phyloP scores from a whole-genome alignment of 2,797 vertebrate species.

The Holocentrus rufus region DNA sequence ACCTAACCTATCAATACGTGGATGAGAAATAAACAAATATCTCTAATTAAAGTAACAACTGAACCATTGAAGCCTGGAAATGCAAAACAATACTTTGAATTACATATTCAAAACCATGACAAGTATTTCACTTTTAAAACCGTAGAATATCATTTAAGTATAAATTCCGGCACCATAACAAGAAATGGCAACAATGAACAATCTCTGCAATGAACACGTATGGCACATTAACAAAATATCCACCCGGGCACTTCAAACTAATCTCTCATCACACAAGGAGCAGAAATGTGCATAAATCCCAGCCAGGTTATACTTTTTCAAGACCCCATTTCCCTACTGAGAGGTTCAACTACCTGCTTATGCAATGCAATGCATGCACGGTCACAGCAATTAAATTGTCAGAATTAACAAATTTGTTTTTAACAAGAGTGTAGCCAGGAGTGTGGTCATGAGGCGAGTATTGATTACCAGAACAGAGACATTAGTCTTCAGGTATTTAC shows the following conservation, averaged over 20 bases:
- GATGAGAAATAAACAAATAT: conserved; percentile 13
- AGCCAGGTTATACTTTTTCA: conserved; percentile 72
- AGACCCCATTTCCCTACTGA: conserved; percentile 64
- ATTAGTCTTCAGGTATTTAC: conserved; percentile 99
- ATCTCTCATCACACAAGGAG: conserved; percentile 70
- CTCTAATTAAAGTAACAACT: background rate
- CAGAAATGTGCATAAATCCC: conserved; percentile 70
- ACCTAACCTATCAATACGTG: background rate
- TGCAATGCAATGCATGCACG: conserved; percentile 87
- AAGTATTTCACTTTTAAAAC: background rate
- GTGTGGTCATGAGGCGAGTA: conserved; percentile 94
- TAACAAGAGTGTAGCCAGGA: conserved; percentile 95
- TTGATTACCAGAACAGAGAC: conserved; percentile 95
- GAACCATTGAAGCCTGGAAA: too few species aligned
- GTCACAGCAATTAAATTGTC: conserved; percentile 99
- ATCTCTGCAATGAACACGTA: conserved; percentile 22
- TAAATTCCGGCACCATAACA: background rate
- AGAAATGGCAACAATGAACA: conserved; percentile 13
- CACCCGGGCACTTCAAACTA: conserved; percentile 56
- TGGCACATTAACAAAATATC: conserved; percentile 48
- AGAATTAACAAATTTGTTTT: conserved; percentile 99
- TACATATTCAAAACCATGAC: background rate
- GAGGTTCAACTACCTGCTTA: conserved; percentile 80
- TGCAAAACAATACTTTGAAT: too few species aligned
- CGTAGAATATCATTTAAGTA: background rate